Evolutionary conservation across 35 echinoderm and acorn worm genomes (phyloP).

Genomic region (Nesometra sesokonis): DNA sequence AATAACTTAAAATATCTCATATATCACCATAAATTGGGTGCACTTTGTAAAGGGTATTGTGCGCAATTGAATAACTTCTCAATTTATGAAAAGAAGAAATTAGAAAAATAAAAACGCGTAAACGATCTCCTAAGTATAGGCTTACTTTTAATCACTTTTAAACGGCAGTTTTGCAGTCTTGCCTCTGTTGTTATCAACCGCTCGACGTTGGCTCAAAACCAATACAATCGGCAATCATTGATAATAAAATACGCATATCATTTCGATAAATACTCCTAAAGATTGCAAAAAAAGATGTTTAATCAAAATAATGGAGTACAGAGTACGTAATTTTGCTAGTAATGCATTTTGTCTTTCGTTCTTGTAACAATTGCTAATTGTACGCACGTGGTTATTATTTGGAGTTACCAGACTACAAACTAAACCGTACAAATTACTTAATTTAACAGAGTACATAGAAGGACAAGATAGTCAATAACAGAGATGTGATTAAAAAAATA

Average conservation of each 20-base stretch:
- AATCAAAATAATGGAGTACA: neutral
- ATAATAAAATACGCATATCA: neutral
- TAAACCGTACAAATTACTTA: neutral
- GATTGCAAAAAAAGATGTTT: neutral
- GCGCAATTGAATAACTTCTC: neutral
- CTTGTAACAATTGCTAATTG: neutral
- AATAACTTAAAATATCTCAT: neutral
- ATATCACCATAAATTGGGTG: neutral
- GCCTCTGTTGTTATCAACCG: neutral
- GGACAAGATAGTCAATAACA: neutral
- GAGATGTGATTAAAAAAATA: neutral
- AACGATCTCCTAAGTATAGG: neutral
- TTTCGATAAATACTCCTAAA: neutral
- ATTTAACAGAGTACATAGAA: neutral
- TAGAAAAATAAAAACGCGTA: neutral
- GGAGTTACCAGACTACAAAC: neutral
- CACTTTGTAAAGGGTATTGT: neutral
- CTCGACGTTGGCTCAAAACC: neutral
- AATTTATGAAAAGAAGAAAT: neutral
- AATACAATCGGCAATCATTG: neutral
- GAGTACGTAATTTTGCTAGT: neutral
- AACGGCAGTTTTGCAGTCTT: neutral
- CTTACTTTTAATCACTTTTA: neutral
- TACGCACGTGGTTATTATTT: neutral
- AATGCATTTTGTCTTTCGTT: neutral